Percentiles rank a stretch among this genome's conserved stretches.
Evolutionary conservation across 2,888 invertebrate species (phyloP).

Genomic region (Aspidapion aeneum): DNA sequence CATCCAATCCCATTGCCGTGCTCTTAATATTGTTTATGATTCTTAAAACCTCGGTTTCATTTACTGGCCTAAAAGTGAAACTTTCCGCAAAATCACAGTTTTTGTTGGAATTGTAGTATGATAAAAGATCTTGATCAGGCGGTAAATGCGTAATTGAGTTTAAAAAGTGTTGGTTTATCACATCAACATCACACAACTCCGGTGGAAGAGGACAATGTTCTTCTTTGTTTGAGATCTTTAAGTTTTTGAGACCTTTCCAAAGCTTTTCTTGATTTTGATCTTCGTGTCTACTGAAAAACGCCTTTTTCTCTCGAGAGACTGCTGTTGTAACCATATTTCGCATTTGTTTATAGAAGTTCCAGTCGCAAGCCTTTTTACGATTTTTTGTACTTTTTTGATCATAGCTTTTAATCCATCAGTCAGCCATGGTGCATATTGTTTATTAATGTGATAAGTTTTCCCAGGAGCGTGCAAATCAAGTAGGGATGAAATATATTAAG

Average conservation of each 20-base stretch:
- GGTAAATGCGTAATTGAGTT: not conserved
- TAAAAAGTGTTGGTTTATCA: not conserved
- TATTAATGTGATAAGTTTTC: not conserved
- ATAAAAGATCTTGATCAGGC: not conserved
- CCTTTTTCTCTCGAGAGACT: not conserved
- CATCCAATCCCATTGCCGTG: not conserved
- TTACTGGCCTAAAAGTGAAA: not conserved
- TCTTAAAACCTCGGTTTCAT: not conserved
- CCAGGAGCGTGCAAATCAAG: not conserved
- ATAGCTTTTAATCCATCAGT: not conserved
- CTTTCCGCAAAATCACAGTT: not conserved
- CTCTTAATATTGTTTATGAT: not conserved
- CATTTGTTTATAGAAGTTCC: not conserved
- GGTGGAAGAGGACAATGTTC: too few species aligned
- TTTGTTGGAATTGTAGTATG: not conserved
- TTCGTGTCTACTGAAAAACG: not conserved
- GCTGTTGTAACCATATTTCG: not conserved
- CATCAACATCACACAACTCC: not conserved
- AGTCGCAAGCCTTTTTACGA: not conserved
- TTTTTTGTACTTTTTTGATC: not conserved
- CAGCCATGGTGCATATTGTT: not conserved
- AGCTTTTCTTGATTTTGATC: not conserved
- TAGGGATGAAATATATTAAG: not conserved
- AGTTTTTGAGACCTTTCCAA: not conserved
- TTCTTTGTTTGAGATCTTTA: too few species aligned